phyloP scores from a whole-genome alignment of 1,140 invertebrate genomes.

The Drosophila nannoptera region DNA sequence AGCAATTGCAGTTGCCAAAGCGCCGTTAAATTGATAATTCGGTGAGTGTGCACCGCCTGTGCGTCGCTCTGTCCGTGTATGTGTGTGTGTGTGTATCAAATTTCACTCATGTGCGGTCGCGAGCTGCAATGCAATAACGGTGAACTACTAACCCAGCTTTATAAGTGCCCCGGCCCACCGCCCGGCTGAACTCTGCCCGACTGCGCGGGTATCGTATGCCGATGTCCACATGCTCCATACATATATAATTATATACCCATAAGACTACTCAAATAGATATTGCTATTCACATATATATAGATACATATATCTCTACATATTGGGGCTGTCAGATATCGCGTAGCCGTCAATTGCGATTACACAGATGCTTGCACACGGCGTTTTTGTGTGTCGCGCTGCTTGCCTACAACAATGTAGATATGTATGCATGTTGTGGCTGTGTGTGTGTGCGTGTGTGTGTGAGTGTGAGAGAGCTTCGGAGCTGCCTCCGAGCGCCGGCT shows the following conservation, averaged over 20 bases:
- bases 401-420: too few species aligned
- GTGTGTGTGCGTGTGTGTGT: too few species aligned
- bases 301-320: not conserved
- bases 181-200: not conserved
- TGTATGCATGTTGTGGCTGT: too few species aligned
- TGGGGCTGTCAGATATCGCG: constrained; percentile 9
- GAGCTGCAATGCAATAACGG: constrained; percentile 45
- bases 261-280: too few species aligned
- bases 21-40: constrained; percentile 33
- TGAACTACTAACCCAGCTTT: constrained; percentile 58
- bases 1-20: constrained; percentile 38
- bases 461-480: too few species aligned
- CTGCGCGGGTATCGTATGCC: not conserved
- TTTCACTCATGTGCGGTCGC: constrained; percentile 50
- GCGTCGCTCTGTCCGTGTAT: not conserved
- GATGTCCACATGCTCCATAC: too few species aligned
- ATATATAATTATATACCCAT: not conserved
- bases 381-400: too few species aligned
- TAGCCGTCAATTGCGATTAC: constrained; percentile 39
- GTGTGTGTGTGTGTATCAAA: constrained; percentile 35
- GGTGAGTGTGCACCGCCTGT: not conserved
- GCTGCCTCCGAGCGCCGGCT: constrained; percentile 27
- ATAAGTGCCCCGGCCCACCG: not conserved
- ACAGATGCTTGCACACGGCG: constrained; percentile 43
- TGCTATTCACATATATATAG: too few species aligned